Evolutionary conservation across 30 jellyfish, hydroid and myxozoan species (phyloP).

Genomic region (Aurelia coerulea): DNA sequence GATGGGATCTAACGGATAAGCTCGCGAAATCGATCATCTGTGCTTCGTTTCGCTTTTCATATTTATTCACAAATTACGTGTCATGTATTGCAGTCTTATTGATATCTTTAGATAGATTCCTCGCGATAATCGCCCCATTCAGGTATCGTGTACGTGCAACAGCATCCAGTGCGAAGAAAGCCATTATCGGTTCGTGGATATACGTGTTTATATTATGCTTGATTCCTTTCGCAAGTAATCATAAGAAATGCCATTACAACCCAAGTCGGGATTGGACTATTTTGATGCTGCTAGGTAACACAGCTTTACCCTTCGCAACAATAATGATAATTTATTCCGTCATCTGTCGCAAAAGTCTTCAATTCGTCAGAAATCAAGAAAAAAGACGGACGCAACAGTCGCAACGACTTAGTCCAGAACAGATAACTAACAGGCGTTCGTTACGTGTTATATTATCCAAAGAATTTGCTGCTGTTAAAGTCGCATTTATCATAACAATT

Average conservation of each 20-base stretch:
- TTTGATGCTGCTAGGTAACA: slow-evolving; percentile 75
- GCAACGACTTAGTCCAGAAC: not conserved
- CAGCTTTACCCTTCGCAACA: slow-evolving; percentile 74
- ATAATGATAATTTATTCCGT: slow-evolving; percentile 31
- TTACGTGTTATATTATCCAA: slow-evolving; percentile 5
- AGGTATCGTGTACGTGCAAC: slow-evolving; percentile 66
- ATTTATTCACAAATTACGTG: slow-evolving; percentile 86
- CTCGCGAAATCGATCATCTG: slow-evolving; percentile 32
- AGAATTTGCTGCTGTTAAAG: slow-evolving; percentile 57
- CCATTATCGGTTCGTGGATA: slow-evolving; percentile 59
- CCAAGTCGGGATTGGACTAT: slow-evolving; percentile 80
- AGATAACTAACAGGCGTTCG: not conserved
- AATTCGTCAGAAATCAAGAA: slow-evolving; percentile 3
- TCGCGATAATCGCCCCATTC: slow-evolving; percentile 75
- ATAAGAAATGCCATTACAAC: slow-evolving; percentile 47
- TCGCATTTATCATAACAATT: slow-evolving; percentile 65
- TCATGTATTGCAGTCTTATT: slow-evolving; percentile 70
- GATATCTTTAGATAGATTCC: slow-evolving; percentile 79
- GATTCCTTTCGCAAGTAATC: slow-evolving; percentile 65
- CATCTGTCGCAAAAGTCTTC: slow-evolving; percentile 26
- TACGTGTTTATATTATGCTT: slow-evolving; percentile 74
- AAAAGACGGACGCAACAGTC: slow-evolving; percentile 1
- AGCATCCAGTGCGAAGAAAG: slow-evolving; percentile 22
- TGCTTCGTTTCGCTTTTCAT: slow-evolving; percentile 78
- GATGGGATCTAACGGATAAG: slow-evolving; percentile 13